These are phyloP conservation scores for Gortyna flavago DNA, from an alignment of 2,888 invertebrate genomes.

Conservation along the genomic window DNA sequence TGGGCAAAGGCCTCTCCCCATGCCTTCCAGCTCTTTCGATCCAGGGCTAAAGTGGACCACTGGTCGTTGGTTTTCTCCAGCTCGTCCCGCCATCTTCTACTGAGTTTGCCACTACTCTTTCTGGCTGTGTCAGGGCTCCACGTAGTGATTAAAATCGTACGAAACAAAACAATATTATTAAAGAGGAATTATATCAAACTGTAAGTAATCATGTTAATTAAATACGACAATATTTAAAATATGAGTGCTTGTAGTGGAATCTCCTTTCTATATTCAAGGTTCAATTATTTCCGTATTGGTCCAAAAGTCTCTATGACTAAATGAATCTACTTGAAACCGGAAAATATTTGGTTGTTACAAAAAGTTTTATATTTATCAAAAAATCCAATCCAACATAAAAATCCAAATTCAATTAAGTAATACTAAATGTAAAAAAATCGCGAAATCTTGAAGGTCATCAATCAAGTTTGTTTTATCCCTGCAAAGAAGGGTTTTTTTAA, in stretches of 20 bases:
- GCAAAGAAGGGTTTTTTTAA: not conserved
- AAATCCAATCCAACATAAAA: no score
- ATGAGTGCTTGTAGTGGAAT: not conserved
- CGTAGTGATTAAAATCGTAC: not conserved
- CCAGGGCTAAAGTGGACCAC: no score
- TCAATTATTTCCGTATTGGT: slow-evolving; percentile 34
- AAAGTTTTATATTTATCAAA: not conserved
- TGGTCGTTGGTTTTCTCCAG: no score
- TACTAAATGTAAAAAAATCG: not conserved
- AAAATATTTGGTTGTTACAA: not conserved
- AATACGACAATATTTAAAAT: not conserved
- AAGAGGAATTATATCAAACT: not conserved
- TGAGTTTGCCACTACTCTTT: no score
- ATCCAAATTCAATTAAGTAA: not conserved
- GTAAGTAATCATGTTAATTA: not conserved
- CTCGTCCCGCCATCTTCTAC: no score
- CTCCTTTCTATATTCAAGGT: slow-evolving; percentile 27
- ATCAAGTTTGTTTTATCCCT: not conserved
- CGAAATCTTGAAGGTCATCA: not conserved
- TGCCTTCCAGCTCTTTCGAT: no score
- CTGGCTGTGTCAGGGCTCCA: no score
- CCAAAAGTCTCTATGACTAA: slow-evolving; percentile 10
- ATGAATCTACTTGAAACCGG: slow-evolving; percentile 4
- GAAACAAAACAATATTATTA: no score
- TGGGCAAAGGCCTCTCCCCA: no score